These are phyloP conservation scores for Staurois parvus DNA, from an alignment of 2,797 vertebrate genomes.

Conservation along the genomic window DNA sequence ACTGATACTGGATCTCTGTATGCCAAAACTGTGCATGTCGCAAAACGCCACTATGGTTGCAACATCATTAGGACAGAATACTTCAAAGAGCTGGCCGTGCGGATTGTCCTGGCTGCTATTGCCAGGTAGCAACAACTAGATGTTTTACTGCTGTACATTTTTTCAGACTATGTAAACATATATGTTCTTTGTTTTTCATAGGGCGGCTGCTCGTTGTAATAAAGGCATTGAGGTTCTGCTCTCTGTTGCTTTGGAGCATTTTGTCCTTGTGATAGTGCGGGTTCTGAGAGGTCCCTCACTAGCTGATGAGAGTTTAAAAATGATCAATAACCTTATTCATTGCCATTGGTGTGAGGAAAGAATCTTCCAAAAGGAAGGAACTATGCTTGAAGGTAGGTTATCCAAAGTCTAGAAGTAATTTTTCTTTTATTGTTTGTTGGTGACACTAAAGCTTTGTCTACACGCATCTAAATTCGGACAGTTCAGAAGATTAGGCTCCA, in stretches of 20 bases:
- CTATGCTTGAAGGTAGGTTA: slow-evolving; percentile 90
- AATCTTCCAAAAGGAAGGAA: slow-evolving; percentile 89
- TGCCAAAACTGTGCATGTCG: slow-evolving; percentile 90
- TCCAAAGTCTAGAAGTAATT: neutral
- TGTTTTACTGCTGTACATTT: neutral
- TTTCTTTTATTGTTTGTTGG: too few relatives aligned
- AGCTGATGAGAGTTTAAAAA: slow-evolving; percentile 88
- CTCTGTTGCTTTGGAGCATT: slow-evolving; percentile 93
- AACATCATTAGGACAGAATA: slow-evolving; percentile 94
- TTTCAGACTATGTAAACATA: neutral
- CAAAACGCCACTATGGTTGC: slow-evolving; percentile 91
- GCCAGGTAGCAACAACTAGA: slow-evolving; percentile 79
- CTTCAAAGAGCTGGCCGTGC: slow-evolving; percentile 92
- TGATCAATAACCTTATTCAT: slow-evolving; percentile 89
- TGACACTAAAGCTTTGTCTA: too few relatives aligned
- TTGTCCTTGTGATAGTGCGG: slow-evolving; percentile 92
- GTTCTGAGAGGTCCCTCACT: slow-evolving; percentile 89
- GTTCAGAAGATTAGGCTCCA: too few relatives aligned
- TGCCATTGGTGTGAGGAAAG: slow-evolving; percentile 98
- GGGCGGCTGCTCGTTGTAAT: slow-evolving; percentile 95
- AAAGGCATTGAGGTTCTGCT: slow-evolving; percentile 96
- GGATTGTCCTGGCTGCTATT: slow-evolving; percentile 87
- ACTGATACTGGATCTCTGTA: slow-evolving; percentile 94
- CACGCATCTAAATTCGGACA: too few relatives aligned
- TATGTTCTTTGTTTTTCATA: slow-evolving; percentile 63